Conservation (phyloP, 2,797 vertebrate genomes). For the Platalea minor region DNA sequence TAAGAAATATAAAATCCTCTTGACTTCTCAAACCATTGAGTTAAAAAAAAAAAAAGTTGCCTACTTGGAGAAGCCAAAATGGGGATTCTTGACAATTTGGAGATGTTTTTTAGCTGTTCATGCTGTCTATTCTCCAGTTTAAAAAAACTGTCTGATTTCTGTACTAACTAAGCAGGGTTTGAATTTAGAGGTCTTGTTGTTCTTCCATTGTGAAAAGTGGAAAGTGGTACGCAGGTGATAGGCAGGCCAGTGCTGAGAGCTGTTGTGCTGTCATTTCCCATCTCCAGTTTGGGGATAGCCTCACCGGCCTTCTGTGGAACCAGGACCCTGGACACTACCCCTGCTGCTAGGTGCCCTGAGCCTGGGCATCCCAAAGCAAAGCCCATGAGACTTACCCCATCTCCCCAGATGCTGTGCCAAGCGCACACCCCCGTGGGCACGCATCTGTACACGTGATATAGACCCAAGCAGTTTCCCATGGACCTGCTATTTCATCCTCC, state of each 20-base stretch:
- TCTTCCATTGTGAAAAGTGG: background rate
- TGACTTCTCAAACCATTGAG: background rate
- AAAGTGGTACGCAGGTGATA: background rate
- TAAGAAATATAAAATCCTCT: background rate
- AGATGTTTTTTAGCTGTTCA: background rate
- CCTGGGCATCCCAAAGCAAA: background rate
- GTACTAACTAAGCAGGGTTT: rapidly evolving
- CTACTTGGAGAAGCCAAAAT: background rate
- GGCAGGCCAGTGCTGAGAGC: background rate
- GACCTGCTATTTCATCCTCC: background rate
- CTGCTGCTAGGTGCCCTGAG: background rate
- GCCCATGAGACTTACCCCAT: background rate
- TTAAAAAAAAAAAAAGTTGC: background rate
- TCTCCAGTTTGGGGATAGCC: no score
- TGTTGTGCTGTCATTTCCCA: background rate
- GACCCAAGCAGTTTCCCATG: background rate
- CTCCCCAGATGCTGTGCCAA: background rate
- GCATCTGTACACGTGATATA: rapidly evolving
- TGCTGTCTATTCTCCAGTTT: background rate
- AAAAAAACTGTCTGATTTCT: background rate
- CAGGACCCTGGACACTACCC: background rate
- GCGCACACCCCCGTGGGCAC: background rate
- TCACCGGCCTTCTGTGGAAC: background rate
- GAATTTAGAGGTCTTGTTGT: background rate
- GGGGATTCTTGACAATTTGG: background rate